Evolutionary conservation across 2,888 invertebrate species (phyloP).

Genomic region (Apamea epomidion): DNA sequence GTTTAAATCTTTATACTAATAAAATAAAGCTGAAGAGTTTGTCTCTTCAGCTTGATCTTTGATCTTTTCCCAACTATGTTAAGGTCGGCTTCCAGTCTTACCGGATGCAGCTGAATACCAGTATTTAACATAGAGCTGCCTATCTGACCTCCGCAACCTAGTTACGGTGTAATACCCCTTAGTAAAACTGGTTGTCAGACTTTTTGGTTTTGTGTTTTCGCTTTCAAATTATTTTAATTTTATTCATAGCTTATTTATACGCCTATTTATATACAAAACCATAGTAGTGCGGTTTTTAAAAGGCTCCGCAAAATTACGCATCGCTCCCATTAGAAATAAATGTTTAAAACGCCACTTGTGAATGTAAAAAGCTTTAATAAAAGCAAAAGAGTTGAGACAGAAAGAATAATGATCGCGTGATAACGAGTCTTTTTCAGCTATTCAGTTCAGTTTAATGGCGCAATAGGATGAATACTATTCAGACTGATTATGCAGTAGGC

Average conservation of each 20-base stretch:
- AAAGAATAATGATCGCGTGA: conserved; percentile 70
- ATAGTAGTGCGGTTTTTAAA: background rate
- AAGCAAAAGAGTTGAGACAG: conserved; percentile 62
- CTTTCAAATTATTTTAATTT: background rate
- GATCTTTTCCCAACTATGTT: background rate
- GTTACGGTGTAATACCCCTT: too few relatives aligned
- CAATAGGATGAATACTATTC: conserved; percentile 23
- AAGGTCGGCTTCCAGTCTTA: background rate
- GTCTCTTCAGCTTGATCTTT: too few relatives aligned
- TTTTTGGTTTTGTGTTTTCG: background rate
- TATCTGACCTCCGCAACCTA: too few relatives aligned
- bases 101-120: background rate
- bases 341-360: conserved; percentile 42
- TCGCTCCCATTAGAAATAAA: conserved; percentile 26
- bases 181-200: background rate
- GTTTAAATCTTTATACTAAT: too few relatives aligned
- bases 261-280: background rate
- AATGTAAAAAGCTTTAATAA: conserved; percentile 65
- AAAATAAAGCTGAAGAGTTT: too few relatives aligned
- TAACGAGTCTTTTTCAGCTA: conserved; percentile 67
- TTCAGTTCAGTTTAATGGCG: conserved; percentile 43
- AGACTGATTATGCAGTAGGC: conserved; percentile 13
- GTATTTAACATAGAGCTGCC: too few relatives aligned
- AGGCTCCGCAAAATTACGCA: background rate
- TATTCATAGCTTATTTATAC: background rate